Evolutionary conservation across 2,113 vertebrate genomes (phyloP).

Genomic region (Peromyscus maniculatus): DNA sequence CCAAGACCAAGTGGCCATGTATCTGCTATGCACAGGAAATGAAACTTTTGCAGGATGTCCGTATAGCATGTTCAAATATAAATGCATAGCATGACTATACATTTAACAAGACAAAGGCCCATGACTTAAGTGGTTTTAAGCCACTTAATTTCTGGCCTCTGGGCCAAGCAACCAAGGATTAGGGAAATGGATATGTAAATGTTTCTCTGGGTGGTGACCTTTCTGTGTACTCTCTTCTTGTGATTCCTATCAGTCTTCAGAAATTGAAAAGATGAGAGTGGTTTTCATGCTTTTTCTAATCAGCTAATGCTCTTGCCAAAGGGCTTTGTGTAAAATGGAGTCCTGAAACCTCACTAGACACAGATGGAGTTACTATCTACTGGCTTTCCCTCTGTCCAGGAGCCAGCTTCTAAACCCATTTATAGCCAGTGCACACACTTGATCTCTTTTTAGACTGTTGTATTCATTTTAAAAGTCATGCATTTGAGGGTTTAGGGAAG

Average conservation of each 20-base stretch:
- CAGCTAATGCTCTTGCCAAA: neutral
- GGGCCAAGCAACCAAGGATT: neutral
- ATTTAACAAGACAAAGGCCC: neutral
- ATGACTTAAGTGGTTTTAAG: neutral
- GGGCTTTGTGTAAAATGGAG: neutral
- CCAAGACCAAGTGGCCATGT: neutral
- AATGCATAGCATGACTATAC: too few relatives aligned
- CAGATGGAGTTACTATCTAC: rapidly evolving
- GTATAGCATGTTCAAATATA: rapidly evolving
- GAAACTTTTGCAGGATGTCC: rapidly evolving
- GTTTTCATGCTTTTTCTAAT: neutral
- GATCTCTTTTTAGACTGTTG: neutral
- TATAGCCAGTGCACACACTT: rapidly evolving
- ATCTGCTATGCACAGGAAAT: neutral
- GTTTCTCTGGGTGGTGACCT: neutral
- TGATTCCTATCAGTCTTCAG: neutral
- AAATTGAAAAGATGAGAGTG: neutral
- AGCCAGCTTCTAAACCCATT: rapidly evolving
- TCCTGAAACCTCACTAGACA: rapidly evolving
- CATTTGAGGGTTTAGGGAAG: neutral
- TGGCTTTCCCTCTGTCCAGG: neutral
- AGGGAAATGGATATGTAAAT: neutral
- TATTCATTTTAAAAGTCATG: neutral
- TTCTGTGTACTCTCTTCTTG: rapidly evolving
- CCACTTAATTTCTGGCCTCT: neutral